Base-by-base conservation (phyloP, 2,113 vertebrate genomes). In the Pholis gunnellus region DNA sequence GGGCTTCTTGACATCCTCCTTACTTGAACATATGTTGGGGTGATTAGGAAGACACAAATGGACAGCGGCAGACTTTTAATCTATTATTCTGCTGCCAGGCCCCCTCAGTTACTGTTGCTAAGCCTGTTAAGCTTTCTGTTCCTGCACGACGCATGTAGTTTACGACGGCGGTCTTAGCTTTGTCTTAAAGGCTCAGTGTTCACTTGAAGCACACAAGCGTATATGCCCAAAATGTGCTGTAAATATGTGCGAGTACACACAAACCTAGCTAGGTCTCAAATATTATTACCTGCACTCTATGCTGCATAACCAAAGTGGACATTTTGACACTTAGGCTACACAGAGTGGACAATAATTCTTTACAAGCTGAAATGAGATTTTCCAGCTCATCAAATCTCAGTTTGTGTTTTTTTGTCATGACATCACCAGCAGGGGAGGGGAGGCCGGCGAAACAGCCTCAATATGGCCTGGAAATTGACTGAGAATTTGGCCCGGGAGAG, bases 371-470 rank as follows among this genome's bases (percentile, higher is more conserved):
- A 87, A 88, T 84, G 88, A 89, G 83, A 84, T 91, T 91, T 93
- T 93, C 89, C 87, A 91, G 88, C 79, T 91, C 92, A 88, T 93
- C 87, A 88, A 90, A 90, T 73, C 79, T 75, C 64, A 78, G 79
- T 91, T 90, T 91, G 83, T 87, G 81, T 88, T 89, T 91, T 44
- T 91, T 85, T 78, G 84, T 91, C 85, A 92, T 88, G 91, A 92
- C 91, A 86, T 92, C 85, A 89, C 72, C 75, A 52, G 82, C 27
- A 20, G 61, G 66, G 78, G 74, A 72, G 31, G 70, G 61, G 29
- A 59, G 79, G 89, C 76, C 75, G 65, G 65, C 74, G 72, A 81
- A 65, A 89, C 86, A 82, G 85, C 69, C 88, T 88, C 73, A 89
- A 86, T 87, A 78, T 78, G 88, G 87, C 78, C 82, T 92, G 88